Conservation (phyloP, 2,797 vertebrate genomes). For the Philypnodon macrostomus region DNA sequence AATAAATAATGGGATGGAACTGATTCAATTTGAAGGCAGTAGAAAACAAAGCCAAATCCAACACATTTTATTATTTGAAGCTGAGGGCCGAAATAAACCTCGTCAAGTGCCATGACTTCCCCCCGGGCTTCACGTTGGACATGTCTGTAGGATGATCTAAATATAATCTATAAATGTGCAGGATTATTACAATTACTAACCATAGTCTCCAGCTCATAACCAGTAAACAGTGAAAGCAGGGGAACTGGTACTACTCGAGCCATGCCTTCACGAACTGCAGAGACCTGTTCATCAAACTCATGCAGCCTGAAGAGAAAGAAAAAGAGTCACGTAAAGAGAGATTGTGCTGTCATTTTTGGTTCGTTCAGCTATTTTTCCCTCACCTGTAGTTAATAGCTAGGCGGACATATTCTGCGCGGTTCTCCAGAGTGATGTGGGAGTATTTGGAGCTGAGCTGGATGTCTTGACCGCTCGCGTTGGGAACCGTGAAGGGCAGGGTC, state of each 20-base stretch:
- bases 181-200: conserved; percentile 74
- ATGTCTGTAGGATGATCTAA: too few species aligned
- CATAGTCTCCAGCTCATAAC: conserved; percentile 98
- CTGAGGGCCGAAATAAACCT: too few species aligned
- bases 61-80: too few species aligned
- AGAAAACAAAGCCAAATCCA: too few species aligned
- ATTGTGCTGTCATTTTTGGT: not conserved
- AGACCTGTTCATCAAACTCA: conserved; percentile 97
- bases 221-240: conserved; percentile 94
- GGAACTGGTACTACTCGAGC: conserved; percentile 95
- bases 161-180: too few species aligned
- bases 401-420: conserved; percentile 92
- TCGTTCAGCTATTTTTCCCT: conserved; percentile 14
- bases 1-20: too few species aligned
- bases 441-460: conserved; percentile 96
- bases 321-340: not conserved
- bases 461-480: conserved; percentile 95
- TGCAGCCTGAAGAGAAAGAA: conserved; percentile 81
- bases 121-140: too few species aligned
- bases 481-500: conserved; percentile 95
- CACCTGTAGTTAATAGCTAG: conserved; percentile 97
- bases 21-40: too few species aligned
- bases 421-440: conserved; percentile 93
- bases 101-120: too few species aligned
- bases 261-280: conserved; percentile 96